Base-by-base conservation (phyloP, 2,113 vertebrate genomes). In the Phocoena phocoena region DNA sequence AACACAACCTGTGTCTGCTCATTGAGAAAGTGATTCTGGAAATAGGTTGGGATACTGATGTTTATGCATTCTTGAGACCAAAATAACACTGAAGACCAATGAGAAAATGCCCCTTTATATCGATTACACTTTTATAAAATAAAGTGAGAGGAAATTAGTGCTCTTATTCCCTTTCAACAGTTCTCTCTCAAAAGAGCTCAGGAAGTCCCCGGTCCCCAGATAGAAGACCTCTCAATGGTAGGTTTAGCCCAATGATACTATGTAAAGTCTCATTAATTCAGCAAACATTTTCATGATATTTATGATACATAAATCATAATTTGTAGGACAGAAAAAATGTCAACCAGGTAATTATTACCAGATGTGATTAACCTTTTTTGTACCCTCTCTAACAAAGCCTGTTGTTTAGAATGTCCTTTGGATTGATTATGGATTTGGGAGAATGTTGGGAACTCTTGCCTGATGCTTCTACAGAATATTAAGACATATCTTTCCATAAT, bases 121-220 rank as follows among this genome's bases (percentile, higher is more conserved):
- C 9, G 5, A 20, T 63, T 60, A 50, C 25, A 55, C 9, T 67
- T 84, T 26, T 33, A 36, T 71, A 17, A 76, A 81, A 38, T 36
- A 31, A 79, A 76, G 8, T 26, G 50, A 88, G 21, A 55, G 74
- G 68, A 74, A 88, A 88, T 33, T 20, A 36, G 71, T 71, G 10
- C 33, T 89, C 5, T 94, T 73, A 44, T 44, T 82, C 38, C 90
- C 60, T 79, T 93, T 93, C 58, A 67, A 73, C 10, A 31, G 20
- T 79, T 88, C 44, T 36, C 12, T 67, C 95, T 96, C 76, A 85
- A 92, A 83, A 62, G 55, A 89, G 41, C 58, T 92, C 41, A n/a
- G 17, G 36, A 88, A 74, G 5, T 62, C 53, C 26, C 65, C 2
- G 6, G 14, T 26, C 50, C 73, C 63, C 10, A n/a, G 14, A 38